A percentile compares a stretch with the other conserved stretches of the same genome.
Conservation (phyloP, 2,888 invertebrate species). For the Saturnia japonica region DNA sequence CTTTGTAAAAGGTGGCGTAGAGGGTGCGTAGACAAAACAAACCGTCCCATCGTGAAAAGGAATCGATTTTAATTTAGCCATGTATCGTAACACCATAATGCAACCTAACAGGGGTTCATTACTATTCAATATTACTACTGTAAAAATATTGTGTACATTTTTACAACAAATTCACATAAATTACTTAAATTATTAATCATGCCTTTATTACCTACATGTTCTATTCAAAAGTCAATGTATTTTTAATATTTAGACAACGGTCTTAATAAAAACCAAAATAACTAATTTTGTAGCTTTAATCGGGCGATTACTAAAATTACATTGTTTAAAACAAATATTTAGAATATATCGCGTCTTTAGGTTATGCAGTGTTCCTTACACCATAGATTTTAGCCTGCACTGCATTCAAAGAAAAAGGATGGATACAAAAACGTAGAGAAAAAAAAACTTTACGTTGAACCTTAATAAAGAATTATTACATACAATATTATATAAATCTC, state of each 20-base stretch:
- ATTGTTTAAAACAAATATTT: too few species aligned
- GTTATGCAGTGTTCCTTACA: too few species aligned
- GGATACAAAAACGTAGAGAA: too few species aligned
- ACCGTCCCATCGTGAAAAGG: slow-evolving; percentile 29
- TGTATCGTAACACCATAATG: slow-evolving; percentile 23
- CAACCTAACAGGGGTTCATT: background rate
- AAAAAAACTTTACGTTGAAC: background rate
- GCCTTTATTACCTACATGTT: background rate
- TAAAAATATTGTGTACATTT: background rate
- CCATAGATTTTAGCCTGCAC: too few species aligned
- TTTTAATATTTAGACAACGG: too few species aligned
- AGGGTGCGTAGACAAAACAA: slow-evolving; percentile 44
- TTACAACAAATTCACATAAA: background rate
- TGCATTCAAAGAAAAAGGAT: too few species aligned
- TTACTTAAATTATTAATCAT: background rate
- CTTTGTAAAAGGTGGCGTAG: slow-evolving; percentile 14
- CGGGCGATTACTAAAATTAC: too few species aligned
- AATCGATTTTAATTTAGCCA: slow-evolving; percentile 43
- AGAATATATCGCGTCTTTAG: too few species aligned
- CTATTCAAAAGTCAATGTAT: too few species aligned
- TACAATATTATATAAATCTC: slow-evolving; percentile 13
- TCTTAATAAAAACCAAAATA: too few species aligned
- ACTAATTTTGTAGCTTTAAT: too few species aligned
- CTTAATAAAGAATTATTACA: too few species aligned
- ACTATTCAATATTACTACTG: slow-evolving; percentile 5